These are phyloP conservation scores for Samia ricini DNA, from an alignment of 1,140 invertebrate genomes.

Conservation along the genomic window DNA sequence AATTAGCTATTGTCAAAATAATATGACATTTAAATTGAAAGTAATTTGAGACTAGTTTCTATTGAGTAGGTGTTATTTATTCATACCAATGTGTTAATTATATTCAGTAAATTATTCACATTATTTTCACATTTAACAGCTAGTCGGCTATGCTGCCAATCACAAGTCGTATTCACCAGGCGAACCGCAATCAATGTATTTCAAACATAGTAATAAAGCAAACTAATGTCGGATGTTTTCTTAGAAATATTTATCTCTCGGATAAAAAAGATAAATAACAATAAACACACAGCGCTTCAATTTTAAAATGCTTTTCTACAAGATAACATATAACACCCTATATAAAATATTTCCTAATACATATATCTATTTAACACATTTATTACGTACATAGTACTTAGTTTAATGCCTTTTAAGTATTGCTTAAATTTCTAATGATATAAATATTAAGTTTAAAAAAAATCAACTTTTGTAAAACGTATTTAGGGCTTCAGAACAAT, in stretches of 20 bases:
- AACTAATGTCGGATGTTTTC: background rate
- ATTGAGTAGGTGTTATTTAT: background rate
- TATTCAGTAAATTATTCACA: background rate
- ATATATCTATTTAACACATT: background rate
- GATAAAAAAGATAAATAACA: background rate
- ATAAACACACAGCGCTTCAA: background rate
- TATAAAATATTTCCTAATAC: background rate
- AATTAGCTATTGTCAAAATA: background rate
- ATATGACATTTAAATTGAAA: background rate
- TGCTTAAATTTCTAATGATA: background rate
- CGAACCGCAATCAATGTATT: slow-evolving; percentile 9
- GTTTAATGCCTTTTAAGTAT: background rate
- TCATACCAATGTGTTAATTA: background rate
- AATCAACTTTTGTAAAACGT: no score
- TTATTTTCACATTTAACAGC: background rate
- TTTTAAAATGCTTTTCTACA: background rate
- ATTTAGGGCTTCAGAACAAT: no score
- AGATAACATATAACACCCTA: background rate
- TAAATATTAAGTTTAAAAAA: background rate
- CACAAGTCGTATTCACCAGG: background rate
- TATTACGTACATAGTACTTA: background rate
- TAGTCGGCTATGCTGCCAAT: slow-evolving; percentile 12
- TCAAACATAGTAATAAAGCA: slow-evolving; percentile 1
- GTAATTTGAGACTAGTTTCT: background rate
- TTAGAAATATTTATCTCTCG: slow-evolving; percentile 6